phyloP scores from a whole-genome alignment of 2,888 invertebrate genomes.

The Eupithecia abbreviata region DNA sequence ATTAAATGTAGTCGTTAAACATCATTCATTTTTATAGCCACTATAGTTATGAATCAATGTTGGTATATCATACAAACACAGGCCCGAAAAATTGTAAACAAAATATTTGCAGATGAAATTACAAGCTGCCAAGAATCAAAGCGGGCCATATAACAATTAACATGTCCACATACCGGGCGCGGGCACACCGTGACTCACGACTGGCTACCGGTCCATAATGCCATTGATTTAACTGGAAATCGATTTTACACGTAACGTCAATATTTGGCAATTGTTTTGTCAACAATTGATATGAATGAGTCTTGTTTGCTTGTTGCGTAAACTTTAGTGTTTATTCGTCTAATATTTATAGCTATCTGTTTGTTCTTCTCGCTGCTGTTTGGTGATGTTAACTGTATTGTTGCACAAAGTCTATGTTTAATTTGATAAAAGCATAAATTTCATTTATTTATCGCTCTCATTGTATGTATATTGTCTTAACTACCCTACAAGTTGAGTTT shows the following conservation, averaged over 20 bases:
- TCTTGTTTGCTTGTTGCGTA: slow-evolving; percentile 37
- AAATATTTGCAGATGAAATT: slow-evolving; percentile 22
- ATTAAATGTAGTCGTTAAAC: not conserved
- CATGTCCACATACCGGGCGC: slow-evolving; percentile 59
- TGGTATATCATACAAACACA: not conserved
- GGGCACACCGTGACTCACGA: slow-evolving; percentile 67
- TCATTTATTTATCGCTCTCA: not conserved
- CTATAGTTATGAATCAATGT: not conserved
- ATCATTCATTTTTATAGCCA: not conserved
- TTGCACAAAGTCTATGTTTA: slow-evolving; percentile 22
- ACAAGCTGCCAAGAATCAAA: slow-evolving; percentile 40
- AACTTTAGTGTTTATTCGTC: slow-evolving; percentile 40
- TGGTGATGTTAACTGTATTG: slow-evolving; percentile 23
- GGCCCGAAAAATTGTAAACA: not conserved
- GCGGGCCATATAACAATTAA: slow-evolving; percentile 63
- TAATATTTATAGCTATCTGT: slow-evolving; percentile 33
- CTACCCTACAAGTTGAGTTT: not conserved
- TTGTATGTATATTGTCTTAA: not conserved
- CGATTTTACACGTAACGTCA: slow-evolving; percentile 52
- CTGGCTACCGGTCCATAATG: slow-evolving; percentile 36
- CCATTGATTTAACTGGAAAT: slow-evolving; percentile 48
- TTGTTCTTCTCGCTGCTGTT: slow-evolving; percentile 30
- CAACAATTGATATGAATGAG: slow-evolving; percentile 47
- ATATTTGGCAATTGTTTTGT: slow-evolving; percentile 54
- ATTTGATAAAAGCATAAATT: slow-evolving; percentile 18